Base-by-base conservation (phyloP, 2,888 invertebrate species). In the Podabrus alpinus region DNA sequence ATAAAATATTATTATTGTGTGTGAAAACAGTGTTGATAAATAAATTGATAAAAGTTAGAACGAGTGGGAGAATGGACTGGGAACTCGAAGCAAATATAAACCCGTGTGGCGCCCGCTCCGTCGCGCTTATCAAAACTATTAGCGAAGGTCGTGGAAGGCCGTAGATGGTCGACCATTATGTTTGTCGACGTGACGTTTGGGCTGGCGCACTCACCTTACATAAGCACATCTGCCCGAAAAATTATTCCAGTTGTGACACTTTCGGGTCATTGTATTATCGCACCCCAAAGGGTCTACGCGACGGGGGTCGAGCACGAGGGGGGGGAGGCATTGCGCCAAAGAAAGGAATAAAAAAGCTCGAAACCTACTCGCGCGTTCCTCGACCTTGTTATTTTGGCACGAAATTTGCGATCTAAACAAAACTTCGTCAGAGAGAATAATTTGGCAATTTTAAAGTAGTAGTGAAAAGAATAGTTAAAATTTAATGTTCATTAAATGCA, bases 41-140 rank as follows among this genome's bases (percentile, higher is more conserved):
- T 45, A 45, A 45, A 45, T 45, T 45, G 62, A 64, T 64, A 64
- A 62, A 17, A 19, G 62, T 21, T n/a, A 19, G 19, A 13, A 17
- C 11, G 62, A 64, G 62, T 19, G 17, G 21, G 17, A 19, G 17
- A 17, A 62, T 10, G n/a, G 15, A 19, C 17, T 17, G 62, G 17
- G 13, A 62, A 21, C 13, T 64, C 9, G 21, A 19, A 11, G 19
- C 62, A 64, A 64, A 15, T 15, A 64, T 64, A 64, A 15, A 64
- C 17, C 62, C 86, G 86, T 87, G 88, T 84, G 83, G 77, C 79
- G 78, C 81, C 76, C 82, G 82, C 74, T 77, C 87, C 88, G 87
- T 86, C 85, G 85, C 78, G 76, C 85, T 84, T 85, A 85, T 77
- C 80, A 73, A 45, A 29, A 77, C 77, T 85, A 82, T 85, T 85